Base-by-base conservation (phyloP, 2,113 vertebrate species). In the Odontophorus gujanensis region DNA sequence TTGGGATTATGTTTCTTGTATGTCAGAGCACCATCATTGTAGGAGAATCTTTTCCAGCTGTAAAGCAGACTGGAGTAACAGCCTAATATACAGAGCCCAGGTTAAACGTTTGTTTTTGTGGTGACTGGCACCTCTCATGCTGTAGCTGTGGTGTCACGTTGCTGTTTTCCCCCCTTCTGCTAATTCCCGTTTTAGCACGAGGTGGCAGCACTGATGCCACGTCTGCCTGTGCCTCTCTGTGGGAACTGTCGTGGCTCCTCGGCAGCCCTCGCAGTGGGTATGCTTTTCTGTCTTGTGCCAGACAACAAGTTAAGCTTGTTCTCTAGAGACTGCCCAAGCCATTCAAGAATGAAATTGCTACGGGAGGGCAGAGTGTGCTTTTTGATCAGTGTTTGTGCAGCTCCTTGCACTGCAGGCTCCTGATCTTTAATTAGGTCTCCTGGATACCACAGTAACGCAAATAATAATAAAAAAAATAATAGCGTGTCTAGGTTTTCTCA, bases 191-290 rank as follows among this genome's bases (percentile, higher is more conserved):
- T 66, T 63, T 7, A 84, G 47, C 96, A 96, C 81, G 24, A 74
- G 95, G 89, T 96, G 96, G 94, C 97, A 97, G 96, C 95, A 87
- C 59, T 26, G 59, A 67, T 79, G 89, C 67, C 94, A 6, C 16
- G 34, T 32, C 83, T 81, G 45, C 45, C 28, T 3, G 7, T 63
- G 65, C 68, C 68, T 55, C 42, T 25, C 24, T 71, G 59, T 65
- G 9, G 9, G 40, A 79, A 20, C 30, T 74, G 57, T 40, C 74
- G 76, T 62, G 87, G 38, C 65, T 43, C 38, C 83, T 28, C 50
- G 13, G n/a, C 71, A 62, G 79, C 65, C 66, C 38, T 53, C 1
- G 0, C 38, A 22, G 3, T 15, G 79, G 76, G 24, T 9, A 14
- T 58, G 57, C 34, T 53, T 42, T 58, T 67, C 45, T 58, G 13